Percentiles rank a stretch among this genome's conserved stretches.
Conservation (phyloP, 2,113 vertebrate species). For the Melanerpes aurifrons region DNA sequence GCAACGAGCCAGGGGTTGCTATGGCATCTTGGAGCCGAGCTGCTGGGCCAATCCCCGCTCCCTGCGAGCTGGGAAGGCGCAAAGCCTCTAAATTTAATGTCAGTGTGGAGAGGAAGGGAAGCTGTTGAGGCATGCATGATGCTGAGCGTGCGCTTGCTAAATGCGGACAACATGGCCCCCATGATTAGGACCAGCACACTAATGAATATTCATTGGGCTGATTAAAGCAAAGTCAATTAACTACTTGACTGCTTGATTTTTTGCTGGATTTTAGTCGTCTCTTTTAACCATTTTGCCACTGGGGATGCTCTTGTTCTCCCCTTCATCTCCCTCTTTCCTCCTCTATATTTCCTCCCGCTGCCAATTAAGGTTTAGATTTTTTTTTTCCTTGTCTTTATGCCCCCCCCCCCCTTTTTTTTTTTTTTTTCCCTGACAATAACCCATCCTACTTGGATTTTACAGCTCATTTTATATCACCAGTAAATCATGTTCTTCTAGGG, state of each 20-base stretch:
- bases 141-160: constrained; percentile 73
- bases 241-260: constrained; percentile 79
- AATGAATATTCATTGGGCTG: constrained; percentile 85
- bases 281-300: constrained; percentile 70
- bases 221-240: constrained; percentile 83
- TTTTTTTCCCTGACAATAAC: neutral
- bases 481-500: neutral
- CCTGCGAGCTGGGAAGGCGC: constrained; percentile 85
- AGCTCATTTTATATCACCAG: neutral
- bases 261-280: constrained; percentile 69
- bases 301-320: constrained; percentile 46
- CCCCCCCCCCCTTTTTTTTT: neutral
- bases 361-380: constrained; percentile 5
- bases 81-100: constrained; percentile 86
- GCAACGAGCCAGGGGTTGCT: constrained; percentile 97
- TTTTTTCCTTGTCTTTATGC: neutral
- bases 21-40: constrained; percentile 94
- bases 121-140: constrained; percentile 86
- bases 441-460: neutral
- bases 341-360: neutral
- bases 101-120: constrained; percentile 85
- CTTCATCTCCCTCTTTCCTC: constrained; percentile 7
- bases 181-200: constrained; percentile 73
- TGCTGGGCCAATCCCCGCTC: constrained; percentile 95
- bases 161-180: constrained; percentile 74